phyloP scores from a whole-genome alignment of 2,888 invertebrate genomes.

The Athalia circularis region DNA sequence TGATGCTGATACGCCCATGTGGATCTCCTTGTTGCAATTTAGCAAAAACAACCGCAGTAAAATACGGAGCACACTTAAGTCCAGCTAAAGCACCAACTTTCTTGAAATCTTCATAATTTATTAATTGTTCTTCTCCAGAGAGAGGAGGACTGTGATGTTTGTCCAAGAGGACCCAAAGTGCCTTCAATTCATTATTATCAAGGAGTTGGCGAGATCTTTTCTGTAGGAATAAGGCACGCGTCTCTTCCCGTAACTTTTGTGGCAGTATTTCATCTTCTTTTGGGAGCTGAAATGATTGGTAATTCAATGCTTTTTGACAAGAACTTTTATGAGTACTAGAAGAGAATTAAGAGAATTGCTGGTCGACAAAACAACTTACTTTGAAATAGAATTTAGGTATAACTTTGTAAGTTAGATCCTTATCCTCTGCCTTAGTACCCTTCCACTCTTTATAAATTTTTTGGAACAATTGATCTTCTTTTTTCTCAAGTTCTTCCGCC shows the following conservation, averaged over 20 bases:
- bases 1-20: constrained; percentile 90
- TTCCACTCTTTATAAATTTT: constrained; percentile 75
- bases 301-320: constrained; percentile 10
- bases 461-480: constrained; percentile 77
- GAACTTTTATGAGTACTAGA: not conserved
- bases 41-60: constrained; percentile 91
- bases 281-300: constrained; percentile 76
- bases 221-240: constrained; percentile 90
- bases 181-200: constrained; percentile 90
- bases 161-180: constrained; percentile 89
- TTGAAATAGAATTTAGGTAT: constrained; percentile 87
- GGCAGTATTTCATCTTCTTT: constrained; percentile 85
- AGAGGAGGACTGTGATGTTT: constrained; percentile 86
- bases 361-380: constrained; percentile 56
- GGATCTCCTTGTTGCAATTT: constrained; percentile 91
- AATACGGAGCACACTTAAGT: constrained; percentile 84
- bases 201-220: constrained; percentile 88
- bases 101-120: constrained; percentile 90
- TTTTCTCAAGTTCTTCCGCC: constrained; percentile 74
- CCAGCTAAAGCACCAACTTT: constrained; percentile 86
- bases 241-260: constrained; percentile 91
- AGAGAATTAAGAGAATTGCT: not conserved
- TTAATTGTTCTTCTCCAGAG: constrained; percentile 86
- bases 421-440: constrained; percentile 74
- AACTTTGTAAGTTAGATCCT: constrained; percentile 76